These are phyloP conservation scores for Hylia prasina DNA, from an alignment of 2,113 vertebrate genomes.

Conservation along the genomic window DNA sequence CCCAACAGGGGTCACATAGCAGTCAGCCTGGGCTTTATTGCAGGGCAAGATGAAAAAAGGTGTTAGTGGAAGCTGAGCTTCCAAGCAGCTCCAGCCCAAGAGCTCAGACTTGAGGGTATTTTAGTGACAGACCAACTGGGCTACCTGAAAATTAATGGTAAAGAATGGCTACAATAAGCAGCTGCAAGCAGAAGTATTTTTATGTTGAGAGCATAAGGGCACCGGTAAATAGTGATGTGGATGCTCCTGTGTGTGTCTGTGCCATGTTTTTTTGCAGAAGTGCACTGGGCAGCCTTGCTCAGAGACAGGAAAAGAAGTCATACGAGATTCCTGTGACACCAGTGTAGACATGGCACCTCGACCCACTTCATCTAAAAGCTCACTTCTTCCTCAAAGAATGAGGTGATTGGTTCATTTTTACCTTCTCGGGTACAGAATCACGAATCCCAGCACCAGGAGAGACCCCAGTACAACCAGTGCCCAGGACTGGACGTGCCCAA, in stretches of 20 bases:
- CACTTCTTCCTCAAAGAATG: background rate
- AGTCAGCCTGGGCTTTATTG: background rate
- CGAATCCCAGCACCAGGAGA: background rate
- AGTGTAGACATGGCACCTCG: background rate
- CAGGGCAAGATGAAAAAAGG: background rate
- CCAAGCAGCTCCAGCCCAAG: background rate
- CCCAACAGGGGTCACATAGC: background rate
- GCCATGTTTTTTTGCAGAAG: background rate
- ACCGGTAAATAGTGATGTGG: background rate
- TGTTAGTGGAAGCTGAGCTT: background rate
- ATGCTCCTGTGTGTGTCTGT: background rate
- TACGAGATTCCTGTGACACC: background rate
- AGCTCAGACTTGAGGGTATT: background rate
- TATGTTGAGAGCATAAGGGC: background rate
- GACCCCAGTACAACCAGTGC: background rate
- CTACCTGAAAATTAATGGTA: background rate
- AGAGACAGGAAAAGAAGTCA: background rate
- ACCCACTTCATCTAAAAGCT: background rate
- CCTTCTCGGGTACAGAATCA: background rate
- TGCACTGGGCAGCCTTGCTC: background rate
- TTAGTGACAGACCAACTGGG: background rate
- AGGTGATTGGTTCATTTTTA: background rate
- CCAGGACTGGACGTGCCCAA: background rate
- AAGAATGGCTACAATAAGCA: background rate
- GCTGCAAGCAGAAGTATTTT: background rate